Conservation (phyloP, 2,797 vertebrate genomes). For the Leptoclinus maculatus region DNA sequence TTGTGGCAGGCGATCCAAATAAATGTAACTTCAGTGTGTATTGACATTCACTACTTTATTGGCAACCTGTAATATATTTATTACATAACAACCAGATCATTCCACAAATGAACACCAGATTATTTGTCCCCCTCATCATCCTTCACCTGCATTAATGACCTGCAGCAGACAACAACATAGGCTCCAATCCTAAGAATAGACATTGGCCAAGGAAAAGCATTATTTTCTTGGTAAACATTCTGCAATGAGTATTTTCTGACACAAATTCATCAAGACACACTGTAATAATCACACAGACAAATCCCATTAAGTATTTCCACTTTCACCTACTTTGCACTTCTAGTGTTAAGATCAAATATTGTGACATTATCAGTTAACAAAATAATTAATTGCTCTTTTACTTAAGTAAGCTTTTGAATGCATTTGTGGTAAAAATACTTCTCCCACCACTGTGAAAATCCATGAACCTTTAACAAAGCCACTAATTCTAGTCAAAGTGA, state of each 20-base stretch:
- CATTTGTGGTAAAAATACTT: not conserved
- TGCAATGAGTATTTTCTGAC: not conserved
- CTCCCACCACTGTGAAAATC: not conserved
- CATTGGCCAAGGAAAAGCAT: not conserved
- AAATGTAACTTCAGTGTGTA: too few relatives aligned
- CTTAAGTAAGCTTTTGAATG: not conserved
- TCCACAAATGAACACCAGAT: not conserved
- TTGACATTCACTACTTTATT: too few relatives aligned
- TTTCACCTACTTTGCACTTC: too few relatives aligned
- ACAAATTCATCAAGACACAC: not conserved
- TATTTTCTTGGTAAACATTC: not conserved
- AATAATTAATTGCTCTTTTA: not conserved
- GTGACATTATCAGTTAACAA: not conserved
- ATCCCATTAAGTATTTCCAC: not conserved
- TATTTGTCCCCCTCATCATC: not conserved
- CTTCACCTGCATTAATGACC: not conserved
- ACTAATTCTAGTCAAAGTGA: not conserved
- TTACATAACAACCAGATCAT: constrained; percentile 3
- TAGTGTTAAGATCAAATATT: not conserved
- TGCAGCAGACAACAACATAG: not conserved
- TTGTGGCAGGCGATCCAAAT: too few relatives aligned
- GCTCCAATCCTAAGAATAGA: not conserved
- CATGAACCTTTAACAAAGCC: not conserved
- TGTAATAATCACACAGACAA: not conserved
- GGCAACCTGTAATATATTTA: constrained; percentile 1